Evolutionary conservation across 2,888 invertebrate species (phyloP).

Genomic region (Catotricha subobsoleta): DNA sequence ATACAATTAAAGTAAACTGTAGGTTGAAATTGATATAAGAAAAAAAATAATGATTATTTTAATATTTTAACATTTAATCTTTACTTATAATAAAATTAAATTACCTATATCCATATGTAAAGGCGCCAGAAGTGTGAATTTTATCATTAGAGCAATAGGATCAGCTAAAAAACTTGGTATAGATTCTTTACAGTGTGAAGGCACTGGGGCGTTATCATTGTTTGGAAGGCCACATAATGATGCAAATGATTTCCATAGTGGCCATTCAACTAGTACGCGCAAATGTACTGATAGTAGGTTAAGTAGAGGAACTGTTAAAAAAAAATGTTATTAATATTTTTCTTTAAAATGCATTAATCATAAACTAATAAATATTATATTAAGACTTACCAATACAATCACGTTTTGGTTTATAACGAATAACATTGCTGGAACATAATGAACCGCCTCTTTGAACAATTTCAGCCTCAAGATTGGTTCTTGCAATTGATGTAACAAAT

Average conservation of each 20-base stretch:
- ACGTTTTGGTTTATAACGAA: conserved; percentile 53
- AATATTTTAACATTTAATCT: not conserved
- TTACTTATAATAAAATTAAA: conserved; percentile 11
- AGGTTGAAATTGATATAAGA: too few species aligned
- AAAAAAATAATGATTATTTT: not conserved
- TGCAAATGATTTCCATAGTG: conserved; percentile 34
- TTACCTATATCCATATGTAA: conserved; percentile 69
- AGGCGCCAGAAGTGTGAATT: conserved; percentile 71
- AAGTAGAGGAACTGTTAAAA: conserved; percentile 56
- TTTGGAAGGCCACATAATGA: conserved; percentile 25
- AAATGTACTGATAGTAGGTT: conserved; percentile 78
- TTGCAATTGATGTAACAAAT: conserved; percentile 73
- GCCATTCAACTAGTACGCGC: conserved; percentile 46
- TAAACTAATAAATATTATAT: not conserved
- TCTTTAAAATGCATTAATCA: not conserved
- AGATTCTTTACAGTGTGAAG: conserved; percentile 34
- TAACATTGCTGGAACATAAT: conserved; percentile 38
- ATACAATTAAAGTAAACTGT: conserved; percentile 82
- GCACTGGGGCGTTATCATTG: conserved; percentile 22
- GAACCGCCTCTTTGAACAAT: conserved; percentile 75
- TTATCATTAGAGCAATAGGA: conserved; percentile 68
- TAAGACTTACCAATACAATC: conserved; percentile 51
- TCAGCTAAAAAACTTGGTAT: conserved; percentile 75
- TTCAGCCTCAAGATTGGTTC: conserved; percentile 86
- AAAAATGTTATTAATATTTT: not conserved